Base-by-base conservation (phyloP, 2,888 invertebrate genomes). In the Dendrolimus houi region DNA sequence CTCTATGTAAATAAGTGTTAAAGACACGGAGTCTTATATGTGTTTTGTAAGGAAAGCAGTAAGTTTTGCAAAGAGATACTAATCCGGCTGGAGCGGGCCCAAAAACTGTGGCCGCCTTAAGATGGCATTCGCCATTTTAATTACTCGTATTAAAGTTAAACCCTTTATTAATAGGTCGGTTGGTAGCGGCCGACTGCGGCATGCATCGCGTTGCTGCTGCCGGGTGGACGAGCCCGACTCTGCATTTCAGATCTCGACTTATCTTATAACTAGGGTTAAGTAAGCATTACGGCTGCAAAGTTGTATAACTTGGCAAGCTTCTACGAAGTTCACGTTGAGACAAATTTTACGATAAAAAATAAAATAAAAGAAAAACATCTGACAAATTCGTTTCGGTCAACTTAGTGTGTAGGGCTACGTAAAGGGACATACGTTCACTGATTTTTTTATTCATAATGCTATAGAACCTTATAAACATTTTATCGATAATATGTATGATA, bases 101-200 rank as follows among this genome's bases (percentile, higher is more conserved):
- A 89, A 90, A 90, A 88, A 87, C 87, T 87, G 86, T 75, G 83
- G 70, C 80, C 77, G 84, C 87, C 87, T 88, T 80, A 85, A 88
- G 87, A 85, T 70, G 75, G 75, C 73, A 84, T 84, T 81, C 84
- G 77, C 83, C 81, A 74, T 86, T 89, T 88, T 90, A 90, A 89
- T 89, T 89, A 84, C 85, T 77, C 78, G 89, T 70, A 87, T 90
- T 89, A 88, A 75, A 75, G 77, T 74, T 83, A 78, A 90, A 79
- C 90, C 78, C 80, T 79, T 81, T 89, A 90, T 89, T 87, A 90
- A 90, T 90, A 86, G 89, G 86, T 85, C 85, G 89, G 87, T 90
- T 89, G 87, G 79, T 83, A 80, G 84, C 80, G 84, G 79, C 77
- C 79, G 77, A 59, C 60, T 62, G 65, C 69, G 68, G 73, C 71